These are phyloP conservation scores for Agrilus mali DNA, from an alignment of 2,888 invertebrate genomes.

Conservation along the genomic window DNA sequence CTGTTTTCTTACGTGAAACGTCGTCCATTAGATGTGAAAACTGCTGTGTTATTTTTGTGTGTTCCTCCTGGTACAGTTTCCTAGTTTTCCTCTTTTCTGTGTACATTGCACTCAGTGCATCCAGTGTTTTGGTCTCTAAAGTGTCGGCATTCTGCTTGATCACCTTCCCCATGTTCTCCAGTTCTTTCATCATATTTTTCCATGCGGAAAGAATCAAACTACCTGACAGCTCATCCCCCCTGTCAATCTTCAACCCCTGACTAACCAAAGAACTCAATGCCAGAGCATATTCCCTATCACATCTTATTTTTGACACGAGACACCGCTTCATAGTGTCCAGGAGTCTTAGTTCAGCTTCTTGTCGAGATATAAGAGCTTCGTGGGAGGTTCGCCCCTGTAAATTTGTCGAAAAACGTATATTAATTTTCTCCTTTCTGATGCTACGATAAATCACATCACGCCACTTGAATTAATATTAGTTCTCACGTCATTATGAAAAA, in stretches of 20 bases:
- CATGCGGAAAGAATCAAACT: slow-evolving; percentile 60
- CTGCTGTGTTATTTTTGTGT: slow-evolving; percentile 68
- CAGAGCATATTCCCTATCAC: slow-evolving; percentile 82
- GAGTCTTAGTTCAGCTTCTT: slow-evolving; percentile 85
- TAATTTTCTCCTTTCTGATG: slow-evolving; percentile 5
- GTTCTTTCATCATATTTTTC: slow-evolving; percentile 79
- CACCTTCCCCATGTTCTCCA: slow-evolving; percentile 72
- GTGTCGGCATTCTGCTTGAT: slow-evolving; percentile 78
- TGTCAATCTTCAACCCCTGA: slow-evolving; percentile 75
- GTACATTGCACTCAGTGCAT: slow-evolving; percentile 67
- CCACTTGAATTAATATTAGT: neutral
- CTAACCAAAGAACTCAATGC: slow-evolving; percentile 68
- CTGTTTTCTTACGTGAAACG: slow-evolving; percentile 72
- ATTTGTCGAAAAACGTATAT: slow-evolving; percentile 76
- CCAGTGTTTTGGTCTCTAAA: slow-evolving; percentile 69
- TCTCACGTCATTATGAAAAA: neutral
- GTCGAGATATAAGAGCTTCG: slow-evolving; percentile 78
- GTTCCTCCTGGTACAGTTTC: slow-evolving; percentile 82
- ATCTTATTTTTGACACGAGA: slow-evolving; percentile 75
- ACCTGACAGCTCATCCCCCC: slow-evolving; percentile 58
- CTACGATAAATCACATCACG: neutral
- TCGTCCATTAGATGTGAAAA: slow-evolving; percentile 78
- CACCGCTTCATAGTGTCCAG: slow-evolving; percentile 87
- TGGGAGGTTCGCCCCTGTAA: slow-evolving; percentile 82
- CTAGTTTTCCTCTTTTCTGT: slow-evolving; percentile 78